Percentiles rank a stretch among this genome's conserved stretches.
phyloP scores from a whole-genome alignment of 2,888 invertebrate species.

The Cabera pusaria region DNA sequence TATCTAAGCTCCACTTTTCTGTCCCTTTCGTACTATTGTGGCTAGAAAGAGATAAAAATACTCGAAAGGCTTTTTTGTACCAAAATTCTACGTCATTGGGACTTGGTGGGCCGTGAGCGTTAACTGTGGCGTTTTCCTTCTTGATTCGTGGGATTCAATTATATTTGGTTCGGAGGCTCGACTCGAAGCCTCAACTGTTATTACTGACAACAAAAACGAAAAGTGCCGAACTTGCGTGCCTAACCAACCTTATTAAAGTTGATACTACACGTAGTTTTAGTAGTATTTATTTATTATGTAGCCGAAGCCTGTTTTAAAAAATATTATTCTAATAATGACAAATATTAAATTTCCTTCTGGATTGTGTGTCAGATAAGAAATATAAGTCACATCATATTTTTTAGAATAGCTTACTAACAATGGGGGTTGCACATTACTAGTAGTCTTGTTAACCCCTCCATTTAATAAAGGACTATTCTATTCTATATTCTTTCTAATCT shows the following conservation, averaged over 20 bases:
- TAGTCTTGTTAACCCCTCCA: too few species aligned
- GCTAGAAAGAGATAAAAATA: constrained; percentile 42
- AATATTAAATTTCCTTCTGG: too few species aligned
- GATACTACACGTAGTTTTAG: too few species aligned
- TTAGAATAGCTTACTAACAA: too few species aligned
- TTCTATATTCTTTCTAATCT: too few species aligned
- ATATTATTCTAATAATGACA: too few species aligned
- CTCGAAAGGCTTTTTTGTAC: constrained; percentile 44
- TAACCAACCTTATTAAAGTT: not conserved
- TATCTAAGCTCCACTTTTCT: constrained; percentile 42
- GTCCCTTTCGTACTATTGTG: constrained; percentile 41
- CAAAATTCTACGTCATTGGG: constrained; percentile 64
- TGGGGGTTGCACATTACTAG: too few species aligned
- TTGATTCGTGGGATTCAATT: constrained; percentile 75
- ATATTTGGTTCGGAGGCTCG: constrained; percentile 45
- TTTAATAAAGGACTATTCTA: too few species aligned
- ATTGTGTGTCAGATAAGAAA: too few species aligned
- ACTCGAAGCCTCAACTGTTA: constrained; percentile 42
- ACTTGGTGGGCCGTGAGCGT: constrained; percentile 64
- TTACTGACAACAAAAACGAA: constrained; percentile 52
- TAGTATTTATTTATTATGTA: too few species aligned
- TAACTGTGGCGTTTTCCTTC: constrained; percentile 66
- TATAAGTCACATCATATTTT: too few species aligned
- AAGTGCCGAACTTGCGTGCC: constrained; percentile 29
- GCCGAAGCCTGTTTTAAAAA: too few species aligned